A percentile compares a stretch with the other conserved stretches of the same genome.
These are phyloP conservation scores for Phengaris arion DNA, from an alignment of 2,888 invertebrate species.

Conservation along the genomic window DNA sequence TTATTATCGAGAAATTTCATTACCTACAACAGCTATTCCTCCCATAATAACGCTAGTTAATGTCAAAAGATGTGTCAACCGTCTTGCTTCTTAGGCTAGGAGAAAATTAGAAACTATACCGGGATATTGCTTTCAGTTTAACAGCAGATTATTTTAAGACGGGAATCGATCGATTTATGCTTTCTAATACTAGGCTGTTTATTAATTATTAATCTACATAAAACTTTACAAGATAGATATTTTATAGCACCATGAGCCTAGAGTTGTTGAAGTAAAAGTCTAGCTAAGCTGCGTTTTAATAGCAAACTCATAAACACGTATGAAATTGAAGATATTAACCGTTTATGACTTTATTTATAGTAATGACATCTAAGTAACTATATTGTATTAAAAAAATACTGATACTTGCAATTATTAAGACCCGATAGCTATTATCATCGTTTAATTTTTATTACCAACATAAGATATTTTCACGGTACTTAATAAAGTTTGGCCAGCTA, in stretches of 20 bases:
- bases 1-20: slow-evolving; percentile 30
- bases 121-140: slow-evolving; percentile 62
- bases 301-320: neutral
- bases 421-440: too few species aligned
- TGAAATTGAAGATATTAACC: neutral
- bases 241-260: slow-evolving; percentile 16
- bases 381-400: too few species aligned
- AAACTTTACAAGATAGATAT: neutral
- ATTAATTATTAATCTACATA: slow-evolving; percentile 43
- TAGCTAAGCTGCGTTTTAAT: neutral
- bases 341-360: neutral
- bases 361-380: too few species aligned
- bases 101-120: slow-evolving; percentile 63
- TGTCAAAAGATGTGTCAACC: slow-evolving; percentile 44
- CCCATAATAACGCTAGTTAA: slow-evolving; percentile 38
- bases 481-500: too few species aligned
- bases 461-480: too few species aligned
- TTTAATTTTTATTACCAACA: too few species aligned
- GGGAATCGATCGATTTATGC: slow-evolving; percentile 56
- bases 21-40: slow-evolving; percentile 21
- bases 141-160: slow-evolving; percentile 54
- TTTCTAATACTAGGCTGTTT: slow-evolving; percentile 53
- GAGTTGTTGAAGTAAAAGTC: neutral
- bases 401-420: too few species aligned
- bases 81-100: slow-evolving; percentile 41